Evolutionary conservation across 2,113 vertebrate species (phyloP), one percentile per base, ranked within the genome.

Genomic region (Bufo gargarizans): DNA sequence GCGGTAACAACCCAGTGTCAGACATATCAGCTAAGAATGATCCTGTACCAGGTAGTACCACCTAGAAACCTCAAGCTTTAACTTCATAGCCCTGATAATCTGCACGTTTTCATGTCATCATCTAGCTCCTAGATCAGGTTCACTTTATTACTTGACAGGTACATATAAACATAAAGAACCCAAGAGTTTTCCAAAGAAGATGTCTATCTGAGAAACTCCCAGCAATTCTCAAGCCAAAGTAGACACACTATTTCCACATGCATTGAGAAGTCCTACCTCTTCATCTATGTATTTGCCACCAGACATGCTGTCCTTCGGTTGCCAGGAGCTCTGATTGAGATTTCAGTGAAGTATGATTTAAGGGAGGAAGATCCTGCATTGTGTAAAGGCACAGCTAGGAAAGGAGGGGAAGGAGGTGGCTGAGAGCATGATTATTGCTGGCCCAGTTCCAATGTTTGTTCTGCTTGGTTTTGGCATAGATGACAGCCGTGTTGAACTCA

Each of bases 221-320:
- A 59, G 33, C 12, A 43, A 45, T 4, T 80, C 45, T 22, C 47
- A 55, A n/a, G 74, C 19, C 11, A 77, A 77, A 82, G 86, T 72
- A 55, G 47, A 79, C 20, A 58, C 3, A 56, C 20, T 49, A 69
- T 56, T 77, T 16, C 43, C 65, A 74, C 59, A 88, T 56, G 53
- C 67, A 69, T 33, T 77, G 82, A 79, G 72, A 19, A 4, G 53
- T 91, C 95, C 92, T 96, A 96, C 95, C 95, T 96, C 96, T 17
- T 96, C 93, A 63, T 98, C 96, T 83, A 94, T 94, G 96, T 96
- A 96, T 94, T 96, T 97, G 93, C 96, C 97, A 91, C 96, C 96
- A 91, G 98, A 98, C 98, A 99, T 99, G 94, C 94, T 96, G 96
- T 82, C 92, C 88, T 11, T 91, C 89, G 90, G 88, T 90, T 90